Percentiles rank a stretch among this genome's conserved stretches.
phyloP scores from a whole-genome alignment of 2,113 vertebrate species.

The Dendrocopos noguchii region DNA sequence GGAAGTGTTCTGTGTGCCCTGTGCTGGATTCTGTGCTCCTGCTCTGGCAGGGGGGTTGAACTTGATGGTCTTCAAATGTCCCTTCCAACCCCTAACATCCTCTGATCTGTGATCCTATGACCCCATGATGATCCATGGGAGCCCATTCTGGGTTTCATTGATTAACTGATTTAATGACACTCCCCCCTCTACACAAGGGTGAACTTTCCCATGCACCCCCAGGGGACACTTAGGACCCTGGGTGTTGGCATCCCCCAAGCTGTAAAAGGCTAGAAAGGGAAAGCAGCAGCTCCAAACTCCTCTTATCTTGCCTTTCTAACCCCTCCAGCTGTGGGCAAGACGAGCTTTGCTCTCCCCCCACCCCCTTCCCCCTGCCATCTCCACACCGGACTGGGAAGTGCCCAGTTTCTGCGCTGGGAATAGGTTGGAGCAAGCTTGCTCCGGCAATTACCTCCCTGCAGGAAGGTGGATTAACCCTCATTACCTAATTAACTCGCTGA shows the following conservation, averaged over 20 bases:
- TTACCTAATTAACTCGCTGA: slow-evolving; percentile 34
- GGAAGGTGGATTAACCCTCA: slow-evolving; percentile 19
- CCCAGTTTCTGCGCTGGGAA: not conserved
- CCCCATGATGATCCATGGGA: too few relatives aligned
- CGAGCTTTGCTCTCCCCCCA: not conserved
- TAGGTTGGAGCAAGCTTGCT: not conserved
- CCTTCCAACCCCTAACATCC: too few relatives aligned
- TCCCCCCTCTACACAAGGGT: fast-evolving
- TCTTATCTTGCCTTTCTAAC: not conserved
- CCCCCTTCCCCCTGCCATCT: too few relatives aligned
- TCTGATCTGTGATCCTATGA: too few relatives aligned
- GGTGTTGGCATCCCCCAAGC: not conserved
- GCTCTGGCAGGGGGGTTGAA: too few relatives aligned
- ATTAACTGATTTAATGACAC: not conserved
- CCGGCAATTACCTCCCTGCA: not conserved
- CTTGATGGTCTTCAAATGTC: too few relatives aligned
- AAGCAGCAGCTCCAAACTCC: not conserved
- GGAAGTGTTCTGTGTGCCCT: too few relatives aligned
- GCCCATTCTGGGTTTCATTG: fast-evolving
- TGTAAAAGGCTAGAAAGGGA: not conserved
- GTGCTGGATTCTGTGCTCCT: too few relatives aligned
- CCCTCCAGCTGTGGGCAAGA: not conserved
- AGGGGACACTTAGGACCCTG: fast-evolving
- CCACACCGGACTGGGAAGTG: not conserved
- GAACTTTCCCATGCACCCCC: not conserved